Base-by-base conservation (phyloP, 2,888 invertebrate genomes). In the Pyralis farinalis region DNA sequence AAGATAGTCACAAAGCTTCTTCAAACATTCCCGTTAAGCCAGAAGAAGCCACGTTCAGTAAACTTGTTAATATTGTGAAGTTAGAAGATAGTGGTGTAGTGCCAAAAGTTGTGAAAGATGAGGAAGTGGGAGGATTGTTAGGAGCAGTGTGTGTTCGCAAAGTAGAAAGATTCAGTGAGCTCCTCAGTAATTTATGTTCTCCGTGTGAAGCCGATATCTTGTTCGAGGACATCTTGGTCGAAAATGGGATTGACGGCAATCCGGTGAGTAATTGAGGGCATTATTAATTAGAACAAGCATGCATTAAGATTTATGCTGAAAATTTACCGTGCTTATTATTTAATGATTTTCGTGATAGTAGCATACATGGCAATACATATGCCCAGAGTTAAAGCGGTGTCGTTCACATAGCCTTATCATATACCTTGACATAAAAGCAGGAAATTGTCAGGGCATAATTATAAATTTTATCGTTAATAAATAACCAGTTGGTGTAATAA, bases 141-240 rank as follows among this genome's bases (percentile, higher is more conserved):
- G 85, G 83, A 50, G 87, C 78, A 40, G 86, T 83, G 69, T 88
- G 88, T 84, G 86, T 88, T 53, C 76, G 82, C 44, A 86, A 82
- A 86, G 88, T 88, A 65, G 86, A 86, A 72, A 78, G 76, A 55
- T 88, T 88, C 58, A 88, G 88, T 87, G 88, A 88, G 68, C 71
- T 88, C 71, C 82, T 88, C 47, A 87, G 84, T 72, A 88, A 86
- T 66, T 70, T 88, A 56, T 87, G 88, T 72, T 85, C 87, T 3
- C 87, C 88, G 3, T 74, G 80, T 49, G 88, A 88, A 63, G 85
- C 88, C 9, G 88, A 88, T 59, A 56, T 82, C 42, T 58, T 88
- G 51, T 88, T 88, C 50, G 87, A 88, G 61, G 88, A 88, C 50
- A 74, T 88, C 54, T 67, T 88, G 51, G 79, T 77, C 40, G 86